Base-by-base conservation (phyloP, 2,797 vertebrate species). In the Hydrolagus colliei region DNA sequence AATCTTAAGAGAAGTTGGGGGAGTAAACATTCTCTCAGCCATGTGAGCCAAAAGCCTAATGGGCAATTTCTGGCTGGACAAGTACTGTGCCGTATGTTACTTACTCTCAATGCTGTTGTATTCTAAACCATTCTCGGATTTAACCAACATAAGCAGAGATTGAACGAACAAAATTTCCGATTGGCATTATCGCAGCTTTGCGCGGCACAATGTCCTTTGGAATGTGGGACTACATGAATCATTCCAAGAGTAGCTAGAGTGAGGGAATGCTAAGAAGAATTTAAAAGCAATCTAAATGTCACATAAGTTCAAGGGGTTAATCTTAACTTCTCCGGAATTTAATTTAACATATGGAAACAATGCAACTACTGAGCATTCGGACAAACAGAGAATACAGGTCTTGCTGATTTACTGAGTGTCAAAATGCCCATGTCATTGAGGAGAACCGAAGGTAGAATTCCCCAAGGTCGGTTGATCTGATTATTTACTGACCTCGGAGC, bases 311-410 rank as follows among this genome's bases (percentile, higher is more conserved):
- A 84, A 35, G 41, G 79, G 79, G 79, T 52, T 68, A 84, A 84
- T 84, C 79, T 84, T 84, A 84, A 84, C 79, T 35, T 68, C 79
- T 41, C 41, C 79, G 35, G 32, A 71, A 35, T 52, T 84, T 84
- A 84, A 68, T 84, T 84, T 68, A 84, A 84, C 79, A 84, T 84
- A 84, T 84, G 79, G 79, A 84, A 84, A 27, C 65, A 84, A 84
- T 84, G 65, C 63, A 84, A 61, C 9, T 35, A 84, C 32, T 52
- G 20, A 35, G 32, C 9, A 68, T 84, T 84, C 35, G 71, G 65
- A 35, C 27, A 14, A 18, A 35, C 16, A 84, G 71, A 52, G 27
- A 71, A 68, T 11, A 79, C 65, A 27, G 65, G 79, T 4, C 79
- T 41, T 71, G 41, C 71, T 84, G 79, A 84, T 84, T 84, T 71